Conservation (phyloP, 2,113 vertebrate genomes). For the Machaerirhynchus nigripectus region DNA sequence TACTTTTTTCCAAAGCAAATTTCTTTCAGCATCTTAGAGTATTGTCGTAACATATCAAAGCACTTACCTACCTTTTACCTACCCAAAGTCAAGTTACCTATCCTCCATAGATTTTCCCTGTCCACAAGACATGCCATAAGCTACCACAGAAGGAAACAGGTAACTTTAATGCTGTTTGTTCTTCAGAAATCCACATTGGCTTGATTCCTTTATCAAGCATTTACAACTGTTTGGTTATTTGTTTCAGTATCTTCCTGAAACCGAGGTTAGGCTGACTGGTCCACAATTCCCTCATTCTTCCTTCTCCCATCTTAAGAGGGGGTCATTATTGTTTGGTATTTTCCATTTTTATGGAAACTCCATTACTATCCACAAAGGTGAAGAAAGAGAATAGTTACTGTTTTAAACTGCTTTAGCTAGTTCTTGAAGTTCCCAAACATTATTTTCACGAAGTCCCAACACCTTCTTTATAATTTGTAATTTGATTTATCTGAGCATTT, state of each 20-base stretch:
- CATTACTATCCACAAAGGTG: neutral
- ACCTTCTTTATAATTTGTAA: neutral
- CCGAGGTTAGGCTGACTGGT: neutral
- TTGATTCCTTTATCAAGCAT: neutral
- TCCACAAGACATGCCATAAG: neutral
- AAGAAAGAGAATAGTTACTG: neutral
- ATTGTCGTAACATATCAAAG: neutral
- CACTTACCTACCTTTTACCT: neutral
- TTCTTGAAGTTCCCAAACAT: neutral
- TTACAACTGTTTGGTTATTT: neutral
- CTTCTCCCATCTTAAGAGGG: neutral
- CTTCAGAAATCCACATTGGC: neutral
- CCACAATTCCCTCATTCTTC: neutral
- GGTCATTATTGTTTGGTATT: neutral
- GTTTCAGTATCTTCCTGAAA: neutral
- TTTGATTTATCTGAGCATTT: neutral
- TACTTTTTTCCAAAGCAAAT: neutral
- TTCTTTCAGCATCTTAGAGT: neutral
- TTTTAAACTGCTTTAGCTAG: neutral
- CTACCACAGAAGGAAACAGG: neutral
- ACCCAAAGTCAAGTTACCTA: neutral
- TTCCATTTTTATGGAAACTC: neutral
- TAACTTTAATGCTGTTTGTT: neutral
- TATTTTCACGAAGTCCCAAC: neutral
- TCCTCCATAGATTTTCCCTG: neutral